Base-by-base conservation (phyloP, 2,888 invertebrate species). In the Embidobia sp. region DNA sequence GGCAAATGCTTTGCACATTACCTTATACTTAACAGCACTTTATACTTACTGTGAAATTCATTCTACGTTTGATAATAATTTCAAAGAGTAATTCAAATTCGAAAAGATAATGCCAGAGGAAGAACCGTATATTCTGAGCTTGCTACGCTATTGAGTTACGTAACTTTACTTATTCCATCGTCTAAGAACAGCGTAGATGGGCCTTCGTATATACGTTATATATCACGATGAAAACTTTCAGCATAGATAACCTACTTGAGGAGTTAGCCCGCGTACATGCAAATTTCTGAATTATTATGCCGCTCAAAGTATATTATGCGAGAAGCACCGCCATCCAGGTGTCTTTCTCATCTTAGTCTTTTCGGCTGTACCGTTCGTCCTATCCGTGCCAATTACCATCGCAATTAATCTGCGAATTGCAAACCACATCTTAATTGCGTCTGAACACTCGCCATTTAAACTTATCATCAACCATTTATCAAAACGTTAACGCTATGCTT, bases 191-290 rank as follows among this genome's bases (percentile, higher is more conserved):
- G 49, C 64, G 69, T 74, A 78, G 66, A 76, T 77, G 80, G 75
- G 77, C 78, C 78, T 77, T 61, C 79, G 80, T 76, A 80, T 85
- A 84, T 84, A 81, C 80, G 84, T 83, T 85, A 85, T 85, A 85
- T 83, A 85, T 86, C 84, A 86, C 70, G 81, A 72, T 79, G 86
- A 87, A 87, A 88, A 85, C 86, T 88, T 88, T 83, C 83, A 85
- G 86, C 87, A 86, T 89, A 89, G 88, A 89, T 89, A 89, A 89
- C 89, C 89, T 89, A 89, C 89, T 89, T 89, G 89, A 88, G 85
- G 87, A 89, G 89, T 89, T 89, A 88, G 86, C 87, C 87, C 88
- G 89, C 88, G 89, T 89, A 88, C 85, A 89, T 89, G 89, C 88
- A 89, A 89, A 89, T 89, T 89, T 87, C 84, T 87, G 87, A 89